Evolutionary conservation across 2,113 vertebrate species (phyloP), one percentile per base, ranked within the genome.

Genomic region (Scortum barcoo): DNA sequence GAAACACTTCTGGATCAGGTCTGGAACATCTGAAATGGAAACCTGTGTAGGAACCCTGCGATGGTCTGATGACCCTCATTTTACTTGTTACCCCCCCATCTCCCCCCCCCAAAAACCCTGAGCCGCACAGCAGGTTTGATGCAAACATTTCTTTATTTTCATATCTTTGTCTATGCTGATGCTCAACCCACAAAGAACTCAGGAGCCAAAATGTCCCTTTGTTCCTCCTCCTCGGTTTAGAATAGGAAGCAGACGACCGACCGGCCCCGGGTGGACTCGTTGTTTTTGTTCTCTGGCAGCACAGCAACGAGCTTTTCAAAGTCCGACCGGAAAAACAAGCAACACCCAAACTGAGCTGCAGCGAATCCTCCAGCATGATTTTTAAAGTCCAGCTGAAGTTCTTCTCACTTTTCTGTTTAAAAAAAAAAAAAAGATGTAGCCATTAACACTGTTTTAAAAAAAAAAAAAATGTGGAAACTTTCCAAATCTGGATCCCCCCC

Each of bases 151-250:
- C 76, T 89, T 86, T 84, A 85, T 84, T 89, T 76, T 88, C 71
- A 57, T 84, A 78, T 85, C 42, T 63, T 58, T 81, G 76, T 89
- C 81, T 88, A 78, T 95, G 95, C 94, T 95, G 67, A 94, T 95
- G 95, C 94, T 95, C 93, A 95, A 94, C 94, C 95, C 94, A 95
- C 95, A 91, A 95, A 95, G 93, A 95, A 95, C 96, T 96, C 96
- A 96, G 96, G 96, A 97, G 96, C 95, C 95, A 93, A 95, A 78
- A 93, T 93, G 93, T 94, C 96, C 86, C 58, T 17, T 56, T 30
- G 73, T 86, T 75, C 77, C 58, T 74, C 74, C 75, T 57, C 33
- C 36, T 58, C 51, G 12, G 63, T 82, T 72, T 24, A 72, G 60
- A 62, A 51, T 13, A 38, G 26, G 10, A 12, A 58, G 26, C 61